Evolutionary conservation across 2,888 invertebrate species (phyloP), one percentile per base, ranked within the genome.

Genomic region (Cecidostiba fungosa): DNA sequence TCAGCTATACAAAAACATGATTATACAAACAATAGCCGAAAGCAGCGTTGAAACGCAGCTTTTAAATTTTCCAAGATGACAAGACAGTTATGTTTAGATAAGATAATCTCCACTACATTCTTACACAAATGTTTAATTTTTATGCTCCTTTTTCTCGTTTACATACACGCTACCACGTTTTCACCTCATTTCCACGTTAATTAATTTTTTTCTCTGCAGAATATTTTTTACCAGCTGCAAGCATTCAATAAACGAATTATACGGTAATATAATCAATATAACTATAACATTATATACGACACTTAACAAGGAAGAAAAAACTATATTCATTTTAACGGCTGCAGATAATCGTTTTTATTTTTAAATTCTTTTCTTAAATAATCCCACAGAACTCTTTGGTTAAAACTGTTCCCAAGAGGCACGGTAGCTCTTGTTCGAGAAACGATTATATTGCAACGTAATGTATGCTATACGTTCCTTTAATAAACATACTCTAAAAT

Each of bases 1-100:
- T 66, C 36, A 72, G 72, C 73, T 82, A 84, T 84, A 86, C 77
- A 86, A 86, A 84, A 26, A 69, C 77, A 77, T 62, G 84, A 74
- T 77, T 81, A 84, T 86, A 81, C 73, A 84, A 84, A 84, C 59
- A 77, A 80, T 84, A 80, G 76, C 36, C 47, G 66, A 69, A 77
- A 78, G 82, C 78, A 78, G 82, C 85, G 74, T 54, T 54, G 12
- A 16, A 74, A 47, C 82, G 59, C 74, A 76, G 77, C 54, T 76
- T 66, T 39, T 70, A 70, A 70, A 54, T 73, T 1, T 73, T 77
- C n/a, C 29, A 43, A 47, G 73, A 50, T 79, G 74, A 84, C 69
- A 73, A 84, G 78, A 79, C 54, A 72, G 47, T 70, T 36, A 39
- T 59, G 66, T 50, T 19, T 14, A 26, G 54, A 47, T 78, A 43